Evolutionary conservation across 2,113 vertebrate genomes (phyloP).

Genomic region (Myrmophylax atrothorax): DNA sequence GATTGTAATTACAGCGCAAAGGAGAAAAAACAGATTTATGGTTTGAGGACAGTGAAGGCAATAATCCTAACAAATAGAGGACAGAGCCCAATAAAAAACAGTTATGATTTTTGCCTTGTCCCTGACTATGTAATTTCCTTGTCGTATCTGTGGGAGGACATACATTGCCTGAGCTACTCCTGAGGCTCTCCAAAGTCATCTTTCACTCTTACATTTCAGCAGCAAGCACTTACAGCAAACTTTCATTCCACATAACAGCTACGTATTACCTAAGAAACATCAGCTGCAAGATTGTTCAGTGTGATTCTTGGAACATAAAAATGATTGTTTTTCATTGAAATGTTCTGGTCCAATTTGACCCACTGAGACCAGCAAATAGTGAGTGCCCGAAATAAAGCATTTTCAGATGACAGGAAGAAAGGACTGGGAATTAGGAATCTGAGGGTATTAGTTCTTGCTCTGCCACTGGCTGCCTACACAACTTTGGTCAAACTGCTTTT

Average conservation of each 20-base stretch:
- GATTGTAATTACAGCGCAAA: slow-evolving; percentile 19
- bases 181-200: slow-evolving; percentile 57
- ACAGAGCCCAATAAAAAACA: slow-evolving; percentile 56
- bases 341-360: slow-evolving; percentile 60
- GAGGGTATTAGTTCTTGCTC: background rate
- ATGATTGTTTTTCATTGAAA: slow-evolving; percentile 59
- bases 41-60: slow-evolving; percentile 17
- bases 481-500: slow-evolving; percentile 3
- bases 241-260: slow-evolving; percentile 41
- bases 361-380: slow-evolving; percentile 26
- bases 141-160: slow-evolving; percentile 50
- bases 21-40: background rate
- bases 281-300: background rate
- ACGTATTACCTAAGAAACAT: slow-evolving; percentile 5
- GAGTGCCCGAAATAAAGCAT: slow-evolving; percentile 26
- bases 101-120: slow-evolving; percentile 64
- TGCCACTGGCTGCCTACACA: background rate
- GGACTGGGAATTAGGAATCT: background rate
- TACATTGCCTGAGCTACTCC: slow-evolving; percentile 42
- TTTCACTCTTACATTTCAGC: slow-evolving; percentile 61
- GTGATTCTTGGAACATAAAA: slow-evolving; percentile 58
- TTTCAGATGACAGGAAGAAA: slow-evolving; percentile 35
- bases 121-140: slow-evolving; percentile 60
- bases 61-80: slow-evolving; percentile 57
- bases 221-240: slow-evolving; percentile 50